These are phyloP conservation scores for Lepilemur septentrionalis DNA, from an alignment of 2,797 vertebrate genomes.

Conservation along the genomic window DNA sequence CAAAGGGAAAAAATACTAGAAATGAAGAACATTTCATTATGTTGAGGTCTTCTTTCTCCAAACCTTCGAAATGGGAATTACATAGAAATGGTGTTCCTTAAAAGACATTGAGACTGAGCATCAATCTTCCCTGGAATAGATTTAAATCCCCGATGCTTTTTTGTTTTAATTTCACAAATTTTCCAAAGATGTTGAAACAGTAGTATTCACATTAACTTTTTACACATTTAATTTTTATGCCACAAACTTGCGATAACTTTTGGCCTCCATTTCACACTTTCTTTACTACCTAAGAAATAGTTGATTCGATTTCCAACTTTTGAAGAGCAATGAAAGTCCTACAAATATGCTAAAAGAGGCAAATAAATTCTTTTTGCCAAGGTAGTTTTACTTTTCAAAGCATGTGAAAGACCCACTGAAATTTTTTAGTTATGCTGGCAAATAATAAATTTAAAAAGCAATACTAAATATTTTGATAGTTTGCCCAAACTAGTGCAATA, in stretches of 20 bases:
- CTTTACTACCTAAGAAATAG: conserved; percentile 1
- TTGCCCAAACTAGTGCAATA: neutral
- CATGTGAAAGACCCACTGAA: neutral
- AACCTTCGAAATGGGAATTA: neutral
- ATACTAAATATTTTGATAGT: neutral
- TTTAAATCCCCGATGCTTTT: neutral
- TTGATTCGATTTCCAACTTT: neutral
- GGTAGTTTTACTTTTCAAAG: conserved; percentile 34
- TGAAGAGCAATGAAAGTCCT: neutral
- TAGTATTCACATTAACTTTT: conserved; percentile 9
- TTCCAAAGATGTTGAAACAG: neutral
- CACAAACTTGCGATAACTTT: neutral
- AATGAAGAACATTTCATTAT: neutral
- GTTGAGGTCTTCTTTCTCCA: neutral
- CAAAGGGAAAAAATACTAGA: neutral
- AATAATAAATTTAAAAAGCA: conserved; percentile 21
- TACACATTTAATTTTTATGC: conserved; percentile 2
- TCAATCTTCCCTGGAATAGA: neutral
- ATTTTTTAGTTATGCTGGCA: neutral
- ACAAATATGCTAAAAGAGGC: neutral
- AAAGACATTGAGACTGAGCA: neutral
- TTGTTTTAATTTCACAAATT: neutral
- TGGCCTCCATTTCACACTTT: neutral
- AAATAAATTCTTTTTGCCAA: conserved; percentile 3
- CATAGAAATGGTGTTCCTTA: neutral